phyloP scores from a whole-genome alignment of 2,797 vertebrate genomes.

The Heterohyrax brucei region DNA sequence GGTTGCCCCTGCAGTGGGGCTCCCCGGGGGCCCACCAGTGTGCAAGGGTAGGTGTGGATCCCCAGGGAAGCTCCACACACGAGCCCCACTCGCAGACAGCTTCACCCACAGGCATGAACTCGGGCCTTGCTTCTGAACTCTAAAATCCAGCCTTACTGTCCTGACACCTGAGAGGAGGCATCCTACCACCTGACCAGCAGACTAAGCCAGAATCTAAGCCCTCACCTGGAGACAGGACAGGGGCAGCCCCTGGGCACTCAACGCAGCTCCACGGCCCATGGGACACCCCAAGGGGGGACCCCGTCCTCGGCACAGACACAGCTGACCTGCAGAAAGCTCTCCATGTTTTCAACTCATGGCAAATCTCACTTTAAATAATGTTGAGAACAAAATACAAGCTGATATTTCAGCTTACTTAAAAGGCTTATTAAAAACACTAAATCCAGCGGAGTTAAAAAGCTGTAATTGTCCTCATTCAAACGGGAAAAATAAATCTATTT shows the following conservation, averaged over 20 bases:
- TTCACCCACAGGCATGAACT: background rate
- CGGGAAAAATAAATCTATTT: constrained; percentile 87
- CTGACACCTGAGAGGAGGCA: background rate
- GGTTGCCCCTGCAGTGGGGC: fast-evolving
- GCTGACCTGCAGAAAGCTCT: constrained; percentile 69
- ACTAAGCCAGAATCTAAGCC: constrained; percentile 63
- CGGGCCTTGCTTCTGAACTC: background rate
- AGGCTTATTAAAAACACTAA: constrained; percentile 85
- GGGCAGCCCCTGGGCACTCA: background rate
- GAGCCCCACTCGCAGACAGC: background rate
- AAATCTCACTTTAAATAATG: constrained; percentile 84
- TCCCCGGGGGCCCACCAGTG: fast-evolving
- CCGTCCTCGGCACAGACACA: constrained; percentile 54
- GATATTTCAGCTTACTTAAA: constrained; percentile 88
- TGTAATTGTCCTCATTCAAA: constrained; percentile 88
- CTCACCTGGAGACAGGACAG: background rate
- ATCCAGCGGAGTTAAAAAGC: constrained; percentile 87
- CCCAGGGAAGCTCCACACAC: background rate
- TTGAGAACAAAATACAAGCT: constrained; percentile 85
- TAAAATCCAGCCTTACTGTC: background rate
- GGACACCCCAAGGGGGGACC: background rate
- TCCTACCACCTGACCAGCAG: background rate
- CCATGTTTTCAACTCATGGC: constrained; percentile 76
- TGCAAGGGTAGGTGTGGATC: background rate
- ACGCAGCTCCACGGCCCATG: background rate